Conservation (phyloP, 2,113 vertebrate species). For the Oxygymnocypris stewartii region DNA sequence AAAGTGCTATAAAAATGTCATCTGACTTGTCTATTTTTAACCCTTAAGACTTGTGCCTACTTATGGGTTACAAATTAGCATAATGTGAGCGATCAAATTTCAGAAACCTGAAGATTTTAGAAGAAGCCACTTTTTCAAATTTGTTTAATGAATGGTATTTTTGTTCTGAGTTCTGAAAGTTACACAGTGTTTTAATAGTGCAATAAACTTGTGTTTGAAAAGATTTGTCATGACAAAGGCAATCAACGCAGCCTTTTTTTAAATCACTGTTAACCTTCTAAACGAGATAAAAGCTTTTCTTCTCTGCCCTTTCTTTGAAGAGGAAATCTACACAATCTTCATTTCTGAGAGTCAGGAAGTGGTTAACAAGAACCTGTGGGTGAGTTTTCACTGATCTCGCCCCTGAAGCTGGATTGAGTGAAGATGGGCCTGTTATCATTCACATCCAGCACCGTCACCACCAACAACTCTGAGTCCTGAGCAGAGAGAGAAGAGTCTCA, state of each 20-base stretch:
- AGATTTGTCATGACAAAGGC: background rate
- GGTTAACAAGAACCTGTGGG: conserved; percentile 70
- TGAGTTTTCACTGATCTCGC: conserved; percentile 91
- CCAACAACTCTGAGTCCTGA: conserved; percentile 90
- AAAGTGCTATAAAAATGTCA: no score
- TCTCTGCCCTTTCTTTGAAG: background rate
- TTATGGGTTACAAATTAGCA: no score
- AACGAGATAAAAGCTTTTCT: background rate
- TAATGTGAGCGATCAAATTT: no score
- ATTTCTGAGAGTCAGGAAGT: background rate
- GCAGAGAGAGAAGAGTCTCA: background rate
- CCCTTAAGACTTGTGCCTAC: no score
- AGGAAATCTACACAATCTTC: background rate
- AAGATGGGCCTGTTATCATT: conserved; percentile 94
- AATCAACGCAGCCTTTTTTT: no score
- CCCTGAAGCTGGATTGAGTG: conserved; percentile 86
- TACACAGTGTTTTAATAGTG: background rate
- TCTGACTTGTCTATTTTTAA: no score
- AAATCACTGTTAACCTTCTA: no score
- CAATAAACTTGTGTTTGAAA: background rate
- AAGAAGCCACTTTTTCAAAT: background rate
- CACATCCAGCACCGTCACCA: conserved; percentile 87
- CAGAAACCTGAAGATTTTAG: no score
- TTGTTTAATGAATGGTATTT: background rate
- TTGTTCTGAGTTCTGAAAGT: no score